Base-by-base conservation (phyloP, 2,797 vertebrate genomes). In the Chaetodon trifasciatus region DNA sequence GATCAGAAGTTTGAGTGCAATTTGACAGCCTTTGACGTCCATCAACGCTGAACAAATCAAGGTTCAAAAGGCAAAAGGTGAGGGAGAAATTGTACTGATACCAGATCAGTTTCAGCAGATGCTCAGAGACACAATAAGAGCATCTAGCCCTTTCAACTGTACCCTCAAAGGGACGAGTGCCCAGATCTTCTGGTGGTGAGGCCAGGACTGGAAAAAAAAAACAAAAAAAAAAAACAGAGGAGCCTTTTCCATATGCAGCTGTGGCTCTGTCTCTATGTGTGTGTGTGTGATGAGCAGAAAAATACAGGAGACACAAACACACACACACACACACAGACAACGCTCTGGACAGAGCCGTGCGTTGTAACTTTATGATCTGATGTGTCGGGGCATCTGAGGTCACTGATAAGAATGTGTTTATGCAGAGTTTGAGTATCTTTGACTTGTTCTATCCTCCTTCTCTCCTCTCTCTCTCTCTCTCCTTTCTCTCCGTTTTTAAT, bases 371-470 rank as follows among this genome's bases (percentile, higher is more conserved):
- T 81, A 72, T 79, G 83, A 87, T 88, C 80, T 88, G 78, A 89
- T 79, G 76, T 94, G 88, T 86, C 85, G 65, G 91, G 87, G 86
- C 86, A 70, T 83, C 60, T 65, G 64, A 89, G 95, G 94, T 93
- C 93, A 93, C 89, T 88, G 87, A 90, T 94, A 90, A 92, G 86
- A 91, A 91, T 80, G 83, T 93, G 91, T 95, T 95, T 95, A 93
- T 94, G 92, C 90, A 91, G 79, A 88, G 83, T 82, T 84, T 42
- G 69, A 83, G 76, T 84, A 87, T 93, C 90, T 89, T 85, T 89
- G 88, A 86, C 88, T 90, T 86, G 63, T 78, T 84, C 83, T 73
- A 56, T 77, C 82, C 78, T 75, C 39, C 39, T 62, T 67, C 57
- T 66, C 74, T 74, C 74, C 46, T 39, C 70, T 56, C 68, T 42